These are phyloP conservation scores for Philereme vetulata DNA, from an alignment of 2,888 invertebrate genomes.

Conservation along the genomic window DNA sequence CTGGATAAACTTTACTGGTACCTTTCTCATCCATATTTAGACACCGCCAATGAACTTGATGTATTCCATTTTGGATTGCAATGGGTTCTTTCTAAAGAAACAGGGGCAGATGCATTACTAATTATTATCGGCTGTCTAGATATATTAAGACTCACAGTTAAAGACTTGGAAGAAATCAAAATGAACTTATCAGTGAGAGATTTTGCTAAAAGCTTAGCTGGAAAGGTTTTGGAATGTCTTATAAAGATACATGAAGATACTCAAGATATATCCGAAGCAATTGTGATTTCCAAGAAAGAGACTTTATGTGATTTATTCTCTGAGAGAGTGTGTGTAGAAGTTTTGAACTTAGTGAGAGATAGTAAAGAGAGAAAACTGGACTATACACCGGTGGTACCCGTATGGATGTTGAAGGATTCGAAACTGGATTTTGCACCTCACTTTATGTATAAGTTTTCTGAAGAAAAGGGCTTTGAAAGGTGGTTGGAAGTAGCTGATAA, in stretches of 20 bases:
- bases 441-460: slow-evolving; percentile 56
- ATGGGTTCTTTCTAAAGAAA: slow-evolving; percentile 58
- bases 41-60: slow-evolving; percentile 57
- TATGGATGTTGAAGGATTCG: slow-evolving; percentile 53
- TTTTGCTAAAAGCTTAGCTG: slow-evolving; percentile 56
- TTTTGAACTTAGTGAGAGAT: slow-evolving; percentile 51
- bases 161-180: slow-evolving; percentile 56
- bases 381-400: slow-evolving; percentile 56
- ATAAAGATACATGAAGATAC: slow-evolving; percentile 43
- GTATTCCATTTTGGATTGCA: slow-evolving; percentile 70
- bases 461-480: slow-evolving; percentile 54
- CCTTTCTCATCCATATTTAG: slow-evolving; percentile 68
- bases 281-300: slow-evolving; percentile 43
- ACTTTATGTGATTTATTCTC: slow-evolving; percentile 55
- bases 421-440: slow-evolving; percentile 54
- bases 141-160: slow-evolving; percentile 48
- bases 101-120: slow-evolving; percentile 62
- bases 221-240: slow-evolving; percentile 62
- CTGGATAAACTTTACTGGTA: slow-evolving; percentile 69
- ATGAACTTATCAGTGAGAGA: slow-evolving; percentile 41
- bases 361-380: slow-evolving; percentile 52
- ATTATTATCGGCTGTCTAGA: slow-evolving; percentile 68
- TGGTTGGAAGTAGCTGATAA: slow-evolving; percentile 70
- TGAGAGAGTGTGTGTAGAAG: slow-evolving; percentile 63
- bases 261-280: slow-evolving; percentile 39